A percentile compares a stretch with the other conserved stretches of the same genome.
These are phyloP conservation scores for Mirounga angustirostris DNA, from an alignment of 2,113 vertebrate genomes.

Conservation along the genomic window DNA sequence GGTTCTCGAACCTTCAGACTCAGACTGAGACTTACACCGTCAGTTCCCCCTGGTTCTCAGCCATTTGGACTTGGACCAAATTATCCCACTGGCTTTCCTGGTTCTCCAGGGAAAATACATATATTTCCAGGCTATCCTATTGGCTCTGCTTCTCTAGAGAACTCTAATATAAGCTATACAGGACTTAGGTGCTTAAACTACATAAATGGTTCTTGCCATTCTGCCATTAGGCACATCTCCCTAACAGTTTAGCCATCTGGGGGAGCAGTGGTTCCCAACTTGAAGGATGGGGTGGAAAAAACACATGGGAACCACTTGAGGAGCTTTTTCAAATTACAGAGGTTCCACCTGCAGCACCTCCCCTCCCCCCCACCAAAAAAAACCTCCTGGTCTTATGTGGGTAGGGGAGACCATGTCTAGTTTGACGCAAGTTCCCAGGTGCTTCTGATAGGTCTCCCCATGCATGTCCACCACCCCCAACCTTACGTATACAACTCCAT, in stretches of 20 bases:
- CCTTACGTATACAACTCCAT: not conserved
- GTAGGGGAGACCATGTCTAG: not conserved
- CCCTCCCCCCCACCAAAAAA: not conserved
- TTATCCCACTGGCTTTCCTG: not conserved
- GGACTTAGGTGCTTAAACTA: not conserved
- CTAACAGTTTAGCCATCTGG: not conserved
- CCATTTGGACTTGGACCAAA: not conserved
- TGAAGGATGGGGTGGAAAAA: not conserved
- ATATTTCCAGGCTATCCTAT: not conserved
- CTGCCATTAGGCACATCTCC: not conserved
- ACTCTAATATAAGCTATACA: not conserved
- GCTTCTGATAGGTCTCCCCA: not conserved
- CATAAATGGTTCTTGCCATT: not conserved
- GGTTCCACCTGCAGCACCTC: not conserved
- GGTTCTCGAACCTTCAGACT: not conserved
- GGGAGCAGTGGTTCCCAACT: not conserved
- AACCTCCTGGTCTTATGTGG: not conserved
- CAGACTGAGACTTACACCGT: not conserved
- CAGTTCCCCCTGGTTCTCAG: not conserved
- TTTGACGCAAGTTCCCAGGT: not conserved
- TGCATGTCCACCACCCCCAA: not conserved
- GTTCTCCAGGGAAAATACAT: not conserved
- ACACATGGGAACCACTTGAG: not conserved
- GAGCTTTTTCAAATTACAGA: not conserved
- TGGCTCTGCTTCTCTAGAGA: not conserved